Evolutionary conservation across 2,113 vertebrate genomes (phyloP), one percentile per base, ranked within the genome.

Genomic region (Oncorhynchus tshawytscha): DNA sequence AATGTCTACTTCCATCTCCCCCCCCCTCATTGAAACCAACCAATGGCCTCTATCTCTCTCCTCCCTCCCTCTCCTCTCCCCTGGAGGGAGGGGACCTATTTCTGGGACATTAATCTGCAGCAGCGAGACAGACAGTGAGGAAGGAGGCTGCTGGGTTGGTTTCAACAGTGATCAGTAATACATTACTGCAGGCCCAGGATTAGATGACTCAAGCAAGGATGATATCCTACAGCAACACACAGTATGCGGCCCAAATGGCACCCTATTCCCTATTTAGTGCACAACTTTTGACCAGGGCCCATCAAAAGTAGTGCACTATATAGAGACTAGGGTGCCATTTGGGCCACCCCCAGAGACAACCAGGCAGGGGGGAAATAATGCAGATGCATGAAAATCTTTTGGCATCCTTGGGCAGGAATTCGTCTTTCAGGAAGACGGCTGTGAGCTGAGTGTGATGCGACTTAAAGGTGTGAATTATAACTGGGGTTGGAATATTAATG

Each of bases 141-240:
- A 45, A 45, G 39, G 39, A 45, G 39, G 39, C 39, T 45, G 51
- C 51, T 18, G 16, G 51, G 51, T 34, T 13, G 39, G 73, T 16
- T 67, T 80, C 49, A 76, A 29, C 49, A 81, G 69, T 65, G 54
- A 70, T 79, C 70, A 73, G 77, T 51, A 86, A 81, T 57, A 73
- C 62, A 68, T 84, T 80, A 82, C 73, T 82, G 51, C 76, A 73
- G 73, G 69, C 71, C 72, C 25, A 67, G 74, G 81, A 83, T 81
- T 81, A 72, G 54, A 12, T 15, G n/a, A 16, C 25, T 27, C 22
- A 22, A 67, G 59, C 59, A 16, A 54, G 51, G 13, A 54, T 15
- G 51, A 54, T 54, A 54, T 18, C 51, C 4, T 54, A 54, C 51
- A 18, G 51, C 9, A 11, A 11, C 9, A 11, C 39, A 45, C 2